These are phyloP conservation scores for Leguminivora glycinivorella DNA, from an alignment of 1,140 invertebrate species.

Conservation along the genomic window DNA sequence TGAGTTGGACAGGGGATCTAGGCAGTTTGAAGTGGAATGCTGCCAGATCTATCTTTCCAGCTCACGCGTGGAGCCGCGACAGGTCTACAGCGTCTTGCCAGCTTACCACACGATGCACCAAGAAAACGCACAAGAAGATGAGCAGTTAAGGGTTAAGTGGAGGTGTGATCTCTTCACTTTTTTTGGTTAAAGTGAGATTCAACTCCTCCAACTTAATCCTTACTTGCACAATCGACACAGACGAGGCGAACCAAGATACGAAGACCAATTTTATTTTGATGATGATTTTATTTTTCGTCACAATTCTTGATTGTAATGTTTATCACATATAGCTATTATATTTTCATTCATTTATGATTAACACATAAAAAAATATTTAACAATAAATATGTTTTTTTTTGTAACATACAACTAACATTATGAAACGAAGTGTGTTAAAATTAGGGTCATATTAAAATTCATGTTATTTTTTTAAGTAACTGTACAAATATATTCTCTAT, in stretches of 20 bases:
- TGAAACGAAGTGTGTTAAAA: too few species aligned
- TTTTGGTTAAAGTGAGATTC: conserved; percentile 79
- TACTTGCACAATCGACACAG: conserved; percentile 55
- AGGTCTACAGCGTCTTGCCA: conserved; percentile 34
- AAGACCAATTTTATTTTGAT: not conserved
- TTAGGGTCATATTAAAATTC: too few species aligned
- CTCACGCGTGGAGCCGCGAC: conserved; percentile 69
- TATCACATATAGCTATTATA: too few species aligned
- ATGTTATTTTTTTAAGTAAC: too few species aligned
- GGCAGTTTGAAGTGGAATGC: conserved; percentile 68
- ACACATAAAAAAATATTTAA: too few species aligned
- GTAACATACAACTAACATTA: too few species aligned
- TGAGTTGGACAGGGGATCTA: conserved; percentile 80
- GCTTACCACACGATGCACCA: too few species aligned
- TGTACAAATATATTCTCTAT: conserved; percentile 2
- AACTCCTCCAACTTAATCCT: conserved; percentile 80
- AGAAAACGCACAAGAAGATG: conserved; percentile 28
- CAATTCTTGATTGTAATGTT: too few species aligned
- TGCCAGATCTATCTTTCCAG: conserved; percentile 81
- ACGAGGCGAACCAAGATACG: conserved; percentile 32
- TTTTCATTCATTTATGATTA: too few species aligned
- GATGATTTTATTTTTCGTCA: too few species aligned
- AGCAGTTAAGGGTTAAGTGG: conserved; percentile 76
- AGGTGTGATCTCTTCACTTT: conserved; percentile 81
- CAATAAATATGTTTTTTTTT: not conserved